Evolutionary conservation across 2,797 vertebrate genomes (phyloP).

Genomic region (Petrocephalus schoutedeni): DNA sequence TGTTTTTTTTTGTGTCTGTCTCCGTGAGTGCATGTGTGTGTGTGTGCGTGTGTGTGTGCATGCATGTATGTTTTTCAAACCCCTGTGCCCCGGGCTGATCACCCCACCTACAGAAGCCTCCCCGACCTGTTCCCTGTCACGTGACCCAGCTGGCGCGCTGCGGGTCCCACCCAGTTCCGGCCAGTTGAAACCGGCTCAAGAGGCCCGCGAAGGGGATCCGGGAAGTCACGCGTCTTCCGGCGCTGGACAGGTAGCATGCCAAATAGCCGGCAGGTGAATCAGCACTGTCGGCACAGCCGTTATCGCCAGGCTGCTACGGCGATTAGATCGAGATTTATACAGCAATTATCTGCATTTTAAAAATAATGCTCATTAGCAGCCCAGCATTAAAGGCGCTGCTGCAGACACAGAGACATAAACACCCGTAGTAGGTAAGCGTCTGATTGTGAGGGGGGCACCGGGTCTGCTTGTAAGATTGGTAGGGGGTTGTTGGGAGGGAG

Average conservation of each 20-base stretch:
- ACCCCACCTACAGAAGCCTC: background rate
- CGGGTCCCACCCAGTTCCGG: background rate
- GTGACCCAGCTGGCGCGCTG: background rate
- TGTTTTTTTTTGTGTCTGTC: no score
- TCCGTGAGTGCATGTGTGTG: background rate
- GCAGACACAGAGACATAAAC: background rate
- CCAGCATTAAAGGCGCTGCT: background rate
- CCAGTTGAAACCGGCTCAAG: background rate
- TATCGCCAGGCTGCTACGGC: background rate
- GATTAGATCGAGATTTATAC: background rate
- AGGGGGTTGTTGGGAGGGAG: constrained; percentile 29
- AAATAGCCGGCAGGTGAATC: background rate
- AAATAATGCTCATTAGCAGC: background rate
- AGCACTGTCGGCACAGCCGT: background rate
- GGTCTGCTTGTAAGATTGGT: constrained; percentile 25
- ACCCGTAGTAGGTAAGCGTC: background rate
- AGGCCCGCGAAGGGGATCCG: background rate
- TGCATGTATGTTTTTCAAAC: background rate
- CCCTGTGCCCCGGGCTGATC: background rate
- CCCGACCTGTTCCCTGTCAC: background rate
- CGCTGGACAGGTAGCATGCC: background rate
- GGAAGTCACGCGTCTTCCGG: background rate
- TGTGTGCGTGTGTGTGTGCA: background rate
- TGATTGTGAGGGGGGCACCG: background rate
- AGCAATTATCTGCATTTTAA: background rate